Conservation (phyloP, 2,797 vertebrate genomes). For the Spinibarbus caldwelli region DNA sequence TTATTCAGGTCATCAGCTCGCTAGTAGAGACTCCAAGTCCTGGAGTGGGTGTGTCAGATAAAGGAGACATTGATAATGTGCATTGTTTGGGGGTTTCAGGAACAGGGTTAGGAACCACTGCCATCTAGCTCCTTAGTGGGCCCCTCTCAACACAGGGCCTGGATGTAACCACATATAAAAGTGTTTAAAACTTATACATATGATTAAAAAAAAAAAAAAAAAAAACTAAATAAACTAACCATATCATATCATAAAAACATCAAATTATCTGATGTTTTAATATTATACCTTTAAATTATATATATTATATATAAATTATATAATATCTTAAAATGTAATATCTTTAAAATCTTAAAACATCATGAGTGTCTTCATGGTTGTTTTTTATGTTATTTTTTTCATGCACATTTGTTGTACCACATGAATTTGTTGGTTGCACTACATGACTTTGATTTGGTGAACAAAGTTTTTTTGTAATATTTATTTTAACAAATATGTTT, state of each 20-base stretch:
- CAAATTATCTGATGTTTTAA: neutral
- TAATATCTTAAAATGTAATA: neutral
- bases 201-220: neutral
- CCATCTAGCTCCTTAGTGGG: neutral
- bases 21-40: constrained; percentile 1
- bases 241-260: neutral
- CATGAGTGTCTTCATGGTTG: neutral
- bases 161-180: neutral
- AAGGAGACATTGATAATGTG: neutral
- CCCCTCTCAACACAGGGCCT: neutral
- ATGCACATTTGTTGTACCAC: neutral
- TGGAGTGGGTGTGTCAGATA: constrained; percentile 6
- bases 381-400: neutral
- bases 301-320: neutral
- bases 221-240: no score
- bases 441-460: neutral
- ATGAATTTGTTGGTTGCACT: neutral
- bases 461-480: neutral
- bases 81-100: neutral
- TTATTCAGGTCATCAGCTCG: constrained; percentile 31
- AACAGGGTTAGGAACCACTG: neutral
- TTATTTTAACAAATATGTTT: neutral
- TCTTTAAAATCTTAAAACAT: neutral
- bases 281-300: neutral
- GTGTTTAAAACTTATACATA: neutral